These are phyloP conservation scores for Intellagama lesueurii DNA, from an alignment of 2,797 vertebrate genomes.

Conservation along the genomic window DNA sequence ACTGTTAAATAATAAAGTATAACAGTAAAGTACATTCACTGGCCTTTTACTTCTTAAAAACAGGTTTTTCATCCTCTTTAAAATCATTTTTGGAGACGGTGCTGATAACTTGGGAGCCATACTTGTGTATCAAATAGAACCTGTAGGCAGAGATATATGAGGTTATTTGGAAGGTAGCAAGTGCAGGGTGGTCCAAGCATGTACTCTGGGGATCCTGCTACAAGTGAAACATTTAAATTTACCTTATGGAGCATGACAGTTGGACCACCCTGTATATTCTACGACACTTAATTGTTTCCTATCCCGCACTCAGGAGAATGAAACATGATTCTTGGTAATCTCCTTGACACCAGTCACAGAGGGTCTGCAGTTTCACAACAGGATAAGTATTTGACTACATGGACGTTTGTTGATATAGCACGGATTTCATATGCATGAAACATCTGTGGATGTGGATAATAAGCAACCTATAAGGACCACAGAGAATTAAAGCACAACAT, in stretches of 20 bases:
- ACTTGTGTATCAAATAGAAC: neutral
- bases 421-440: neutral
- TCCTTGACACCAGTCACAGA: neutral
- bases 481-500: neutral
- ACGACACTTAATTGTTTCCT: neutral
- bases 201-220: conserved; percentile 7
- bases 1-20: neutral
- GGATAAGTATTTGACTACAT: neutral
- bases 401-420: neutral
- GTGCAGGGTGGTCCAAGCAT: conserved; percentile 24
- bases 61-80: neutral
- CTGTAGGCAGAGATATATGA: neutral
- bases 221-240: conserved; percentile 34
- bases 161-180: neutral
- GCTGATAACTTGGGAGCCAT: conserved; percentile 1
- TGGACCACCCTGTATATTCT: conserved; percentile 3
- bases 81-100: conserved; percentile 1
- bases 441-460: neutral
- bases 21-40: conserved; percentile 1
- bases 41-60: conserved; percentile 9
- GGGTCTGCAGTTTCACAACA: neutral
- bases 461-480: neutral
- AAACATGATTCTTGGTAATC: neutral
- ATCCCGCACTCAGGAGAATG: neutral
- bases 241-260: conserved; percentile 21